Conservation (phyloP, 1,140 invertebrate genomes). For the Mylabris phalerata region DNA sequence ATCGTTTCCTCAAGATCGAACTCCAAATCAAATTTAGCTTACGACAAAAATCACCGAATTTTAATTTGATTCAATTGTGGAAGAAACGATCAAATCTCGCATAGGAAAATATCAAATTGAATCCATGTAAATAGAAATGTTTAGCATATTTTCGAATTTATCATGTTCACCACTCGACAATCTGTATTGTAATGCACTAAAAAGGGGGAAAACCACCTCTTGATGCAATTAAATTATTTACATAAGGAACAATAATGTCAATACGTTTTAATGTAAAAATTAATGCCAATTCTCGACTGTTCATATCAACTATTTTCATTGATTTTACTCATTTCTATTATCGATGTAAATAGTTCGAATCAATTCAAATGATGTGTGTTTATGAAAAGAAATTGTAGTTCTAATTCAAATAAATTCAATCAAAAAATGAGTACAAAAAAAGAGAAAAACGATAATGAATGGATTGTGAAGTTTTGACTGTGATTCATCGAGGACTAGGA, state of each 20-base stretch:
- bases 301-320: conserved; percentile 13
- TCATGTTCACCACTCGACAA: conserved; percentile 18
- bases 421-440: not conserved
- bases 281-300: conserved; percentile 20
- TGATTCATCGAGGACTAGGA: not conserved
- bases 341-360: conserved; percentile 20
- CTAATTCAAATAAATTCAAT: not conserved
- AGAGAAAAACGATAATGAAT: not conserved
- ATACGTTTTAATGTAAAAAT: conserved; percentile 21
- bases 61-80: not conserved
- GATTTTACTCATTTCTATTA: conserved; percentile 17
- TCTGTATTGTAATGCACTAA: conserved; percentile 10
- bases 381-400: conserved; percentile 7
- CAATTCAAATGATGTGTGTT: conserved; percentile 14
- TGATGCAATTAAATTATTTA: no score
- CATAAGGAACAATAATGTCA: conserved; percentile 9
- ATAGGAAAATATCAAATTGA: not conserved
- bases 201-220: not conserved
- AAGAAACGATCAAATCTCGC: not conserved
- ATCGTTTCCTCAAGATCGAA: no score
- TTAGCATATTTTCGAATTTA: conserved; percentile 12
- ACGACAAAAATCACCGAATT: not conserved
- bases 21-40: no score
- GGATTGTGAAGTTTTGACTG: not conserved
- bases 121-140: conserved; percentile 12